Evolutionary conservation across 2,113 vertebrate species (phyloP).

Genomic region (Rhinoderma darwinii): DNA sequence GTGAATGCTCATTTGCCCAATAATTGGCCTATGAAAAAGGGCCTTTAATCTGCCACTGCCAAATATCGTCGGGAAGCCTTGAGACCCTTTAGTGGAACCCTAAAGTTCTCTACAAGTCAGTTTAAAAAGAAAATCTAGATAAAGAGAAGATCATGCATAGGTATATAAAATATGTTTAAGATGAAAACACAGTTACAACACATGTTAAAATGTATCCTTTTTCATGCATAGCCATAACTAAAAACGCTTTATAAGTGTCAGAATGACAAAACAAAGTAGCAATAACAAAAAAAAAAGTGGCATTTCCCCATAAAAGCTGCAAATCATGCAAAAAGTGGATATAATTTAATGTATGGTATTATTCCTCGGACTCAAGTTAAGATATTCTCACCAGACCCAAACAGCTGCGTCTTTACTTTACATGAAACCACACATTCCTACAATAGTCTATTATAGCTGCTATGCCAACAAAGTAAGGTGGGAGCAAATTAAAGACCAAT

Average conservation of each 20-base stretch:
- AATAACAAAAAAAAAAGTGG: too few relatives aligned
- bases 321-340: neutral
- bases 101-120: neutral
- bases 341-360: slow-evolving; percentile 9
- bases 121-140: neutral
- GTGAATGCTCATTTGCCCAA: too few relatives aligned
- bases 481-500: slow-evolving; percentile 48
- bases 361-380: neutral
- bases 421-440: slow-evolving; percentile 30
- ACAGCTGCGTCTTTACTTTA: slow-evolving; percentile 26
- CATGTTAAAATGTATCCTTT: neutral
- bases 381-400: neutral
- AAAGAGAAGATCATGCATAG: too few relatives aligned
- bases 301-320: neutral
- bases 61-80: neutral
- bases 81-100: neutral
- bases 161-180: too few relatives aligned
- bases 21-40: too few relatives aligned
- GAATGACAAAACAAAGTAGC: neutral
- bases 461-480: slow-evolving; percentile 44
- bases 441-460: slow-evolving; percentile 34
- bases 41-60: neutral
- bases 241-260: neutral
- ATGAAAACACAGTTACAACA: too few relatives aligned
- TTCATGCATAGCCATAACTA: neutral